These are phyloP conservation scores for Tetramorium alpestre DNA, from an alignment of 1,140 invertebrate species.

Conservation along the genomic window DNA sequence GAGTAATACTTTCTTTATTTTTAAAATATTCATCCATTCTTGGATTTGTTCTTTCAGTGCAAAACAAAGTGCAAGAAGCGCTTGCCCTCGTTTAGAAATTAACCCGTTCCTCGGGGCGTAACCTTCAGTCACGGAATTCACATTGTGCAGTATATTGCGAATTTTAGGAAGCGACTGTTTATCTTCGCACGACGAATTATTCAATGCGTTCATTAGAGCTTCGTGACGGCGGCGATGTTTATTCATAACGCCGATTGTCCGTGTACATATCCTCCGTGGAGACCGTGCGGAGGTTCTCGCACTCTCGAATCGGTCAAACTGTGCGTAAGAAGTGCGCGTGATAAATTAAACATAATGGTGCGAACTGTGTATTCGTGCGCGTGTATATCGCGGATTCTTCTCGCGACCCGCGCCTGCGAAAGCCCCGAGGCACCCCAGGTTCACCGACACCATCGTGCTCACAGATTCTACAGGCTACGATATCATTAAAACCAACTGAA, in stretches of 20 bases:
- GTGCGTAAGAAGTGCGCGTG: constrained; percentile 13
- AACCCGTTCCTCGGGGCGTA: constrained; percentile 34
- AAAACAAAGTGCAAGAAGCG: constrained; percentile 24
- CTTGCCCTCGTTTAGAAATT: constrained; percentile 41
- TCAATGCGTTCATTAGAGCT: constrained; percentile 26
- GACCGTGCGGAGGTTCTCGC: not conserved
- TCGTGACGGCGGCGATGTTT: constrained; percentile 8
- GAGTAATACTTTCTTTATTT: not conserved
- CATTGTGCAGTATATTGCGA: not conserved
- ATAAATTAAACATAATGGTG: constrained; percentile 72
- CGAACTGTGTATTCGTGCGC: constrained; percentile 58
- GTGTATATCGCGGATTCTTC: constrained; percentile 61
- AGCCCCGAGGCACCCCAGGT: constrained; percentile 67
- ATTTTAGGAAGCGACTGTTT: constrained; percentile 45
- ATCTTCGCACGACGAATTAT: not conserved
- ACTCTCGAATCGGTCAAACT: constrained; percentile 33
- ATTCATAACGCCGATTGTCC: constrained; percentile 45
- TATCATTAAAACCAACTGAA: constrained; percentile 67
- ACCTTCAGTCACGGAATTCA: constrained; percentile 29
- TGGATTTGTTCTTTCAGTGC: not conserved
- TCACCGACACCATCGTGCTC: constrained; percentile 69
- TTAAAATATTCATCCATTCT: not conserved
- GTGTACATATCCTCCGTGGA: not conserved
- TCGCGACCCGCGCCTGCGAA: constrained; percentile 68
- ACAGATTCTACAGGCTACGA: constrained; percentile 43